phyloP scores from a whole-genome alignment of 2,888 invertebrate genomes.

The Tinea pellionella region DNA sequence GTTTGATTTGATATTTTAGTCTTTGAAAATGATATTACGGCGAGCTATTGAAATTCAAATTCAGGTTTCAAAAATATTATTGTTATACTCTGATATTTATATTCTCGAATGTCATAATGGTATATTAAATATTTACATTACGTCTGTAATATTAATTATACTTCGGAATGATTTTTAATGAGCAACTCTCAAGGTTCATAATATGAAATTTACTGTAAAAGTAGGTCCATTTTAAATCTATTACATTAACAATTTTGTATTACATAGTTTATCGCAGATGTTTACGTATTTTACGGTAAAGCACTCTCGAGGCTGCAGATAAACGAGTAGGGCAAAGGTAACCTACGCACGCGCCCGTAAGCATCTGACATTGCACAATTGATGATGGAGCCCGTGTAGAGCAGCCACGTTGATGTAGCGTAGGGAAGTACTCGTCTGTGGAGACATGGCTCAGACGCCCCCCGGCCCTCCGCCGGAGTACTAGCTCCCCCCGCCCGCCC shows the following conservation, averaged over 20 bases:
- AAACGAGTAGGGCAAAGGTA: neutral
- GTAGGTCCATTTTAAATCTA: too few species aligned
- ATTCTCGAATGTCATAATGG: neutral
- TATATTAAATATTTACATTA: neutral
- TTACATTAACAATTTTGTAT: neutral
- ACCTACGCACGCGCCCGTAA: constrained; percentile 43
- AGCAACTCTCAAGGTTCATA: too few species aligned
- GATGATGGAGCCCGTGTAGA: constrained; percentile 31
- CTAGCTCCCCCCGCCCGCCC: constrained; percentile 22
- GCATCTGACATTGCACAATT: constrained; percentile 56
- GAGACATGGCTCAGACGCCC: constrained; percentile 50
- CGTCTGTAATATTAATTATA: neutral
- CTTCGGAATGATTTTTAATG: too few species aligned
- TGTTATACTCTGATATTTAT: neutral
- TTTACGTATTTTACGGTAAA: neutral
- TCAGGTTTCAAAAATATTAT: too few species aligned
- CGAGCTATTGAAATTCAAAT: too few species aligned
- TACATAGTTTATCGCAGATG: neutral
- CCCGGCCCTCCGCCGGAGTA: constrained; percentile 22
- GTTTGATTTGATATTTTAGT: too few species aligned
- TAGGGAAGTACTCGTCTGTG: constrained; percentile 17
- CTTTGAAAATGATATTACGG: too few species aligned
- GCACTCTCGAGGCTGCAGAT: neutral
- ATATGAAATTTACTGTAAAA: too few species aligned
- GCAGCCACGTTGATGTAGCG: neutral